Percentiles rank a stretch among this genome's conserved stretches.
phyloP scores from a whole-genome alignment of 2,113 vertebrate species.

The cat (Felis catus) region DNA sequence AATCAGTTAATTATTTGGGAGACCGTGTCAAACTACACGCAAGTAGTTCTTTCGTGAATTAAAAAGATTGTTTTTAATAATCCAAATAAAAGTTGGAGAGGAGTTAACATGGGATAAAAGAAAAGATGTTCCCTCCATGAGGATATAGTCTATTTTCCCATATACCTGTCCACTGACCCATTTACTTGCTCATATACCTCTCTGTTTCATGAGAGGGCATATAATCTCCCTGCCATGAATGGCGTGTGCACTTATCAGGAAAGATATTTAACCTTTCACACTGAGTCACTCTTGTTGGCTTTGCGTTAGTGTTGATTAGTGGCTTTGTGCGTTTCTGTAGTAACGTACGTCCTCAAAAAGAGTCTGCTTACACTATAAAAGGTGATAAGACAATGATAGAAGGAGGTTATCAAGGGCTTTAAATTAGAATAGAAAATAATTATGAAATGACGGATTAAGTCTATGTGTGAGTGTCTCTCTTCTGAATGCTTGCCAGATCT shows the following conservation, averaged over 20 bases:
- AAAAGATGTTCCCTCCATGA: neutral
- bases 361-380: neutral
- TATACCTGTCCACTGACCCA: neutral
- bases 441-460: neutral
- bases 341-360: neutral
- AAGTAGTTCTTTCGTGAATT: neutral
- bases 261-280: neutral
- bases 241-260: fast-evolving
- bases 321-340: neutral
- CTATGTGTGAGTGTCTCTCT: neutral
- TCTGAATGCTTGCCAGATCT: neutral
- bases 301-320: fast-evolving
- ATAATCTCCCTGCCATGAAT: fast-evolving
- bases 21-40: neutral
- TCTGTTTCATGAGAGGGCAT: fast-evolving
- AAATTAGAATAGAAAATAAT: neutral
- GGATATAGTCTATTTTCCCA: neutral
- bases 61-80: neutral
- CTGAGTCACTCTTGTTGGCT: neutral
- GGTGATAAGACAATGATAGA: neutral
- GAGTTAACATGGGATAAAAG: neutral
- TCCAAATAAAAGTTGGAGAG: neutral
- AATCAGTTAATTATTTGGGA: neutral
- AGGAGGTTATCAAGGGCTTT: neutral
- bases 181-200: neutral